Evolutionary conservation across 2,113 vertebrate species (phyloP), one percentile per base, ranked within the genome.

Genomic region (Erinaceus europaeus): DNA sequence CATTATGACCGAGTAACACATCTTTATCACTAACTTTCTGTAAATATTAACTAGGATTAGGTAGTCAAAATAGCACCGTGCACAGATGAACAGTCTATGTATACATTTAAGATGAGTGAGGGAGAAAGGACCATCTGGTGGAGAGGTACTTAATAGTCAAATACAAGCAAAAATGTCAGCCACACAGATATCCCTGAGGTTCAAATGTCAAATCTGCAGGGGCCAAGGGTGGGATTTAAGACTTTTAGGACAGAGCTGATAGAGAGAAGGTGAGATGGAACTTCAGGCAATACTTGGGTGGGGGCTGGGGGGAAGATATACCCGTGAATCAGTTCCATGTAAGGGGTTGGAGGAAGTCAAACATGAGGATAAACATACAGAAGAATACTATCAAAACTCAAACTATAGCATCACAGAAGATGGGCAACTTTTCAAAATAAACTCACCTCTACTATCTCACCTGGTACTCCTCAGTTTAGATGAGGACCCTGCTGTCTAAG

Each of bases 381-480:
- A n/a, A 71, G 38, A 46, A 38, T 71, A 34, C 36, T 59, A 3
- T 34, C 29, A 48, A 18, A 81, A 61, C 44, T 74, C 1, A 0
- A n/a, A 36, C 27, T 57, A 20, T 13, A 21, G 23, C 61, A 50
- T 83, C 55, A 59, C 2, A 53, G 62, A 89, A 76, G 67, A 46
- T 29, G 20, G 42, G n/a, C 40, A 89, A 52, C 13, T 90, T 89
- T 79, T 32, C 12, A 65, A 89, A 81, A 52, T 40, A 91, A 7
- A 27, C 57, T 85, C 29, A 38, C 21, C 32, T 77, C 27, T 38
- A 52, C 42, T 62, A 32, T 38, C 14, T 82, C 46, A 67, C 44
- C 62, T 25, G 59, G 53, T 64, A 73, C 29, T 73, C 46, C 20
- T n/a, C n/a, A n/a, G n/a, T n/a, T n/a, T n/a, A n/a, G n/a, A 7